Evolutionary conservation across 2,888 invertebrate genomes (phyloP).

Genomic region (Eupithecia exiguata): DNA sequence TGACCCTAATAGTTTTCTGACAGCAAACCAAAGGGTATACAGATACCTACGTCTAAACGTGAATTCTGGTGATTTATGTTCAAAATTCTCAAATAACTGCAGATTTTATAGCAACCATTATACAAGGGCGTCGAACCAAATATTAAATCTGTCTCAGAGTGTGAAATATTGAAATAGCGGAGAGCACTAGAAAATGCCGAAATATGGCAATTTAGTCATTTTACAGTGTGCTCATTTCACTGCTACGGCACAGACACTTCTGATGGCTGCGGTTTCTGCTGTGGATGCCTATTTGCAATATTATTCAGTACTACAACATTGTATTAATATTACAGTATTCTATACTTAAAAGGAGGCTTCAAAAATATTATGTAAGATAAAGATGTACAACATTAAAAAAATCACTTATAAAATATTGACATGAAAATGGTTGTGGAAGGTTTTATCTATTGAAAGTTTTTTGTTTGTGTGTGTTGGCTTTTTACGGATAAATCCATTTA

Average conservation of each 20-base stretch:
- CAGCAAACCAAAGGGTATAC: no score
- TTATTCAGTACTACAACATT: neutral
- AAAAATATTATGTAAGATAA: no score
- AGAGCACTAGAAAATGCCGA: neutral
- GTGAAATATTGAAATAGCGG: neutral
- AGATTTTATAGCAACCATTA: constrained; percentile 5
- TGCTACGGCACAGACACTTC: neutral
- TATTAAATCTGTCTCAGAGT: neutral
- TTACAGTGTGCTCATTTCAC: constrained; percentile 6
- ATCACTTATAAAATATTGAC: no score
- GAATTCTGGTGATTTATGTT: neutral
- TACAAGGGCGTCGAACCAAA: neutral
- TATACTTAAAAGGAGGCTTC: no score
- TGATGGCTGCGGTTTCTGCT: neutral
- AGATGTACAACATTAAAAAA: no score
- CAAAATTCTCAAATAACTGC: neutral
- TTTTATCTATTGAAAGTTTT: no score
- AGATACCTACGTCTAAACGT: neutral
- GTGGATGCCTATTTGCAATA: neutral
- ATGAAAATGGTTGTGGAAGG: no score
- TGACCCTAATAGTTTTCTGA: no score
- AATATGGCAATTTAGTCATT: neutral
- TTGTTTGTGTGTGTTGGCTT: no score
- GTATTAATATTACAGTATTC: no score
- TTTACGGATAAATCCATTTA: no score